These are phyloP conservation scores for Hafferia zeledoni DNA, from an alignment of 2,797 vertebrate species.

Conservation along the genomic window DNA sequence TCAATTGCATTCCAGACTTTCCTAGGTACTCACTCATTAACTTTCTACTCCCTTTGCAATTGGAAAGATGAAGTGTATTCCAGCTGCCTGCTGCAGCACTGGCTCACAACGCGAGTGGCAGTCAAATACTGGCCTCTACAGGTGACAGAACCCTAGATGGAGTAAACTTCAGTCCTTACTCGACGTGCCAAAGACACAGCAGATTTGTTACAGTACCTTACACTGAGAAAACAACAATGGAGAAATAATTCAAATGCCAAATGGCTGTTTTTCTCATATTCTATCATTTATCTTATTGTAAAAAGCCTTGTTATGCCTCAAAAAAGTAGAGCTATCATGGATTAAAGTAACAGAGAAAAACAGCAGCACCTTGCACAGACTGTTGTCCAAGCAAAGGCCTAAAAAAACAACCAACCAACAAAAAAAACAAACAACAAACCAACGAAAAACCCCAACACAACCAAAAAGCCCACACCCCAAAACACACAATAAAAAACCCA, in stretches of 20 bases:
- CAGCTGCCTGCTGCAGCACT: not conserved
- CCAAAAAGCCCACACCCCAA: not conserved
- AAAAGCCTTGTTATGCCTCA: not conserved
- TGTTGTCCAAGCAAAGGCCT: not conserved
- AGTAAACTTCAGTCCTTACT: not conserved
- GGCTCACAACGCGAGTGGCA: not conserved
- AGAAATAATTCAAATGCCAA: not conserved
- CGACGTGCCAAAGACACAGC: not conserved
- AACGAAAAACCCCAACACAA: not conserved
- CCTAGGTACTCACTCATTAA: not conserved
- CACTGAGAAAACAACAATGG: not conserved
- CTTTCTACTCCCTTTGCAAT: not conserved
- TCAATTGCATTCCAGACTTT: not conserved
- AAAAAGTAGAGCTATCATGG: not conserved
- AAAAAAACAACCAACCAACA: not conserved
- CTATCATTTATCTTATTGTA: not conserved
- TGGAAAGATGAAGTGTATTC: not conserved
- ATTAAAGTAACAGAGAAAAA: not conserved
- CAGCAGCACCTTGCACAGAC: not conserved
- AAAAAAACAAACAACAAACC: not conserved
- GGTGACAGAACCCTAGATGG: not conserved
- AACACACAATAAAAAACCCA: rapidly evolving
- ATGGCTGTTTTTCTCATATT: not conserved
- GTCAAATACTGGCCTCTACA: not conserved
- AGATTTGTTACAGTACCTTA: not conserved